Percentiles rank a stretch among this genome's conserved stretches.
phyloP scores from a whole-genome alignment of 1,140 invertebrate genomes.

The Ganaspis sp. region DNA sequence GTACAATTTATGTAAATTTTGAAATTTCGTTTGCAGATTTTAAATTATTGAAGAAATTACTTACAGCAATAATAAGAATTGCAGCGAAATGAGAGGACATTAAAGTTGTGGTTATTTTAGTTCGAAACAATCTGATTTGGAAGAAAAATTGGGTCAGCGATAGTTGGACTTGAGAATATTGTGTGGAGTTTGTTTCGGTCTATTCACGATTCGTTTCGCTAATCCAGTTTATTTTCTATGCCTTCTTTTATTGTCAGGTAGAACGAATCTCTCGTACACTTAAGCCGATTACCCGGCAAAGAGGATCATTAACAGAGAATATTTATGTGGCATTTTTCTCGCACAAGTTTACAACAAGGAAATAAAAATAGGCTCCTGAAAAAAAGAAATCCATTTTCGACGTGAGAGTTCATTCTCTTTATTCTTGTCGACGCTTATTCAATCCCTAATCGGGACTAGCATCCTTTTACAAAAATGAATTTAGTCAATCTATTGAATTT shows the following conservation, averaged over 20 bases:
- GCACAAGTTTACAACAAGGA: not conserved
- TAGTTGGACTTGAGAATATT: conserved; percentile 33
- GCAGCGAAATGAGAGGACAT: too few relatives aligned
- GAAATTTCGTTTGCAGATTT: too few relatives aligned
- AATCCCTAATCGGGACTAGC: not conserved
- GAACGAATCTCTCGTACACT: conserved; percentile 44
- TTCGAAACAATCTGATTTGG: conserved; percentile 31
- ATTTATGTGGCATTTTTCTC: conserved; percentile 46
- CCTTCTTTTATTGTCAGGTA: conserved; percentile 43
- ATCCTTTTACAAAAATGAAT: not conserved
- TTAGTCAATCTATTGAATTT: not conserved
- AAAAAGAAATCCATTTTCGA: conserved; percentile 35
- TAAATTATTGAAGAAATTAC: too few relatives aligned
- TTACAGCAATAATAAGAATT: too few relatives aligned
- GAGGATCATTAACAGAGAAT: conserved; percentile 44
- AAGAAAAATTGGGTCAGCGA: conserved; percentile 50
- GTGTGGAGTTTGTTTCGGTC: conserved; percentile 30
- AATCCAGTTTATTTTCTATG: conserved; percentile 33
- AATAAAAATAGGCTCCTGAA: conserved; percentile 40
- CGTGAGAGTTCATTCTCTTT: not conserved
- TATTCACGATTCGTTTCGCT: conserved; percentile 38
- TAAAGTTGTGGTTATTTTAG: too few relatives aligned
- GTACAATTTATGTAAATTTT: too few relatives aligned
- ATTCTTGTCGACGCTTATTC: not conserved
- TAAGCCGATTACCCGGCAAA: conserved; percentile 38